These are phyloP conservation scores for Silvanus unidentatus DNA, from an alignment of 2,888 invertebrate genomes.

Conservation along the genomic window DNA sequence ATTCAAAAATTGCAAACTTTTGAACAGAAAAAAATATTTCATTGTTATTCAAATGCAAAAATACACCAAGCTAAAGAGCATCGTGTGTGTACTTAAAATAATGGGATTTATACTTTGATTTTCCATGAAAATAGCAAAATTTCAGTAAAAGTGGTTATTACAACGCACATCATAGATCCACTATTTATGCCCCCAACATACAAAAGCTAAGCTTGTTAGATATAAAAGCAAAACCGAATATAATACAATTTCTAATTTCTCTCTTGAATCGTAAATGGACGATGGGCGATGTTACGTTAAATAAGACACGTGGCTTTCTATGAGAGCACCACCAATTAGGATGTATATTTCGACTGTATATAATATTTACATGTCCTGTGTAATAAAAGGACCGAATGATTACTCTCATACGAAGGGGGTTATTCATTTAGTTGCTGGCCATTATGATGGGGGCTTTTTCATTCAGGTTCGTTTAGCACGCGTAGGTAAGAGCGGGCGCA, in stretches of 20 bases:
- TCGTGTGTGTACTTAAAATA: too few species aligned
- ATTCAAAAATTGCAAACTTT: too few species aligned
- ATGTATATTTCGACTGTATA: conserved; percentile 11
- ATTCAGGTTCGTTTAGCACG: conserved; percentile 20
- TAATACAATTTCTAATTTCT: conserved; percentile 28
- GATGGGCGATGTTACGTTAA: conserved; percentile 31
- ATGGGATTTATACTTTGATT: too few species aligned
- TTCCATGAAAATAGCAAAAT: too few species aligned
- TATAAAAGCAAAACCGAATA: conserved; percentile 26
- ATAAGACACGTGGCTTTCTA: conserved; percentile 38
- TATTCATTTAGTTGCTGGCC: not conserved
- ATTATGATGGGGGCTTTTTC: too few species aligned
- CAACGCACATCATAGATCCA: too few species aligned
- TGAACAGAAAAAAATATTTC: too few species aligned
- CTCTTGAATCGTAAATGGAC: conserved; percentile 30
- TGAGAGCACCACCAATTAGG: conserved; percentile 38
- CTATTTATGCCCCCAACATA: conserved; percentile 6
- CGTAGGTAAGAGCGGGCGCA: conserved; percentile 31
- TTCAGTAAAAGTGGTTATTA: too few species aligned
- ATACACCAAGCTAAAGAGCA: too few species aligned
- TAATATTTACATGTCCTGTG: not conserved
- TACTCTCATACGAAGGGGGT: conserved; percentile 11
- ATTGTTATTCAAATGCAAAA: too few species aligned
- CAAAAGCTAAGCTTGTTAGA: conserved; percentile 33
- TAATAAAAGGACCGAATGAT: not conserved